These are phyloP conservation scores for Nothocercus nigrocapillus DNA, from an alignment of 2,113 vertebrate genomes.

Conservation along the genomic window DNA sequence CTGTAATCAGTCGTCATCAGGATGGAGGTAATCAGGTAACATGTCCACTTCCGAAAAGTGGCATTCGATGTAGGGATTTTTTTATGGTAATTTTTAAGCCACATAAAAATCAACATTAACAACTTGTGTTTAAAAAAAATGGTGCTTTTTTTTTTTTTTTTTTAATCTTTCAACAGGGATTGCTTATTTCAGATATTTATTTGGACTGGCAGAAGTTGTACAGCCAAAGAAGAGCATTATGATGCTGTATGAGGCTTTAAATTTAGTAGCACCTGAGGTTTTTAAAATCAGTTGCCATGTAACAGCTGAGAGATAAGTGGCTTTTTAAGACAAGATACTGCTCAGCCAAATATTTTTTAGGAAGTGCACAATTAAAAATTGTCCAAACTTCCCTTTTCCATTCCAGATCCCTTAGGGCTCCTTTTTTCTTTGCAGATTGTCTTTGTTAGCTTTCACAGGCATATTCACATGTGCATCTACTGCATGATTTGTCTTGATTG, in stretches of 20 bases:
- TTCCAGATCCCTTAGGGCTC: not conserved
- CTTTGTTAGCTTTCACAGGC: conserved; percentile 14
- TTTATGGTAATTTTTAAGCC: not conserved
- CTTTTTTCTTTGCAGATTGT: not conserved
- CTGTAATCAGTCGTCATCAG: not conserved
- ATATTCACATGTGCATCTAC: not conserved
- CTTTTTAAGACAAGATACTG: not conserved
- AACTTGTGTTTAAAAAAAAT: not conserved
- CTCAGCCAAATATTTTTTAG: not conserved
- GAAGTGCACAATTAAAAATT: not conserved
- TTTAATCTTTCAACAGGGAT: not conserved
- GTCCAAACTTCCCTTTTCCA: not conserved
- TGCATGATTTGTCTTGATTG: not conserved
- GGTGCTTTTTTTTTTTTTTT: not conserved
- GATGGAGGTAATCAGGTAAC: not conserved
- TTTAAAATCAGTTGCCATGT: not conserved
- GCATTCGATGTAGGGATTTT: not conserved
- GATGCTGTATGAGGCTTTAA: not conserved
- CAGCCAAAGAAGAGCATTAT: not conserved
- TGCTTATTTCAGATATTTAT: not conserved
- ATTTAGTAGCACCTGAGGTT: not conserved
- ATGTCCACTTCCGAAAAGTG: not conserved
- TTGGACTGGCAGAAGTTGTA: not conserved
- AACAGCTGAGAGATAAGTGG: not conserved
- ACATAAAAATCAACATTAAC: not conserved